These are phyloP conservation scores for Cylindroiulus punctatus DNA, from an alignment of 2,888 invertebrate species.

Conservation along the genomic window DNA sequence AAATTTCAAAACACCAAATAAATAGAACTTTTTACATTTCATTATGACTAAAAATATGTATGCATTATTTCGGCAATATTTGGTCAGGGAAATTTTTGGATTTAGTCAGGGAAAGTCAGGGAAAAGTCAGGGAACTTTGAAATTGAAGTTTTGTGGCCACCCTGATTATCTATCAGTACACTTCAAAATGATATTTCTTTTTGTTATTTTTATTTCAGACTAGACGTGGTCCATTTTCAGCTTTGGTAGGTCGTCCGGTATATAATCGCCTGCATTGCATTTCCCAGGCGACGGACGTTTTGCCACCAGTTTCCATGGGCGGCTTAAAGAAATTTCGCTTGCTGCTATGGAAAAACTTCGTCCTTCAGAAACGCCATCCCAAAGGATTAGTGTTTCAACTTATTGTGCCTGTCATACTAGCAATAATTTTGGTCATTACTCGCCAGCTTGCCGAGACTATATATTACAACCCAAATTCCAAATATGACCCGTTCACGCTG, in stretches of 20 bases:
- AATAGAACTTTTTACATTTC: no score
- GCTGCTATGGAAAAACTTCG: slow-evolving; percentile 85
- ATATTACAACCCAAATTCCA: not conserved
- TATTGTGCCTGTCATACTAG: slow-evolving; percentile 74
- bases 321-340: slow-evolving; percentile 70
- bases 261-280: slow-evolving; percentile 43
- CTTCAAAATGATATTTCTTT: no score
- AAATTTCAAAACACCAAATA: no score
- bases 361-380: slow-evolving; percentile 79
- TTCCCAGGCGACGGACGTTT: not conserved
- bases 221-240: slow-evolving; percentile 1
- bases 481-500: not conserved
- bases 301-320: slow-evolving; percentile 47
- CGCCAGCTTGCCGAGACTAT: slow-evolving; percentile 68
- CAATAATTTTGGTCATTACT: slow-evolving; percentile 76
- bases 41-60: no score
- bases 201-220: slow-evolving; percentile 17
- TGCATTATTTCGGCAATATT: no score
- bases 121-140: no score
- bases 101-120: no score
- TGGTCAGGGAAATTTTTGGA: no score
- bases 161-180: no score
- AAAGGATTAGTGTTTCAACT: slow-evolving; percentile 76
- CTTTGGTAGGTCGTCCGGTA: not conserved
- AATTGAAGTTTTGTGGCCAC: no score